Conservation (phyloP, 2,113 vertebrate species). For the Xerus inauris region DNA sequence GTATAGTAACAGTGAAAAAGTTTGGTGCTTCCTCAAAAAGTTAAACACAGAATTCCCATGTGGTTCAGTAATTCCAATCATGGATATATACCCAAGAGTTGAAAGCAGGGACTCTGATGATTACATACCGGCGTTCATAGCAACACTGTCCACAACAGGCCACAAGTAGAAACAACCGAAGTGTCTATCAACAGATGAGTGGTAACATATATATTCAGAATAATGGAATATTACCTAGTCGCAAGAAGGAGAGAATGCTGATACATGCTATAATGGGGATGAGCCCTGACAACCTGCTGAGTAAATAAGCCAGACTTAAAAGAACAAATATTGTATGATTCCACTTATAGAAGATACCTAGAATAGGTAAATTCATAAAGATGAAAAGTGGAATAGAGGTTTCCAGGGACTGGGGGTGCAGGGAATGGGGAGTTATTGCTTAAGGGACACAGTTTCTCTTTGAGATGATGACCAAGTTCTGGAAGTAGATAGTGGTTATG, state of each 20-base stretch:
- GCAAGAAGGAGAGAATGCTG: not conserved
- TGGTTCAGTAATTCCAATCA: not conserved
- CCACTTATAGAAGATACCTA: not conserved
- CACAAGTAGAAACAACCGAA: not conserved
- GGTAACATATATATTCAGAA: not conserved
- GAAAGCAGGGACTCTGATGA: not conserved
- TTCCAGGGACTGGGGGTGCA: not conserved
- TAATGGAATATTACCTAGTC: not conserved
- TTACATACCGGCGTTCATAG: accelerated
- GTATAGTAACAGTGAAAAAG: not conserved
- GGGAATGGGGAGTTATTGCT: not conserved
- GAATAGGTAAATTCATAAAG: not conserved
- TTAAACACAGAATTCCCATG: not conserved
- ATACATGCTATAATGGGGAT: not conserved
- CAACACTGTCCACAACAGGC: not conserved
- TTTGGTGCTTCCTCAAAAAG: not conserved
- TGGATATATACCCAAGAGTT: not conserved
- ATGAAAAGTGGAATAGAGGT: not conserved
- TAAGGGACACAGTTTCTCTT: not conserved
- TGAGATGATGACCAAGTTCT: not conserved
- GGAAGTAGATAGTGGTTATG: not conserved
- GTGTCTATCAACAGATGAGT: not conserved
- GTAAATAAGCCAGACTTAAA: not conserved
- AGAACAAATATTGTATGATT: not conserved
- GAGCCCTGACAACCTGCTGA: not conserved